Evolutionary conservation across 2,797 vertebrate species (phyloP), one percentile per base, ranked within the genome.

Genomic region (Halcyon badia): DNA sequence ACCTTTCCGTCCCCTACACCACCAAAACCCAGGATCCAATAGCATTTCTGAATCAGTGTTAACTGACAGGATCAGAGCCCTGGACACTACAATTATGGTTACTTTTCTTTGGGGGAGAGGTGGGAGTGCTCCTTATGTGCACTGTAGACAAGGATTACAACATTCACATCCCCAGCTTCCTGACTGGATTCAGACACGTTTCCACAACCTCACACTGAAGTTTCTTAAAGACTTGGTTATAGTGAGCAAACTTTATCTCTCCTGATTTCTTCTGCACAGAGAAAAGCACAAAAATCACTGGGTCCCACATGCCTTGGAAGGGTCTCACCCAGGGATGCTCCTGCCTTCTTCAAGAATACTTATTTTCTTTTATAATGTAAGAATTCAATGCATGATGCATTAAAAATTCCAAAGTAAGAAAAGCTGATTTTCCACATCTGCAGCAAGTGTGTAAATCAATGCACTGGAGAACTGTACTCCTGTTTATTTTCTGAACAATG

Each of bases 241-340:
- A 22, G 18, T 7, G 2, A 19, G 11, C 3, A 83, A 30, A 16
- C 13, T 83, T n/a, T 14, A 17, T 6, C 26, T 56, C 57, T 68
- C 8, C 25, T 71, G 20, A 11, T 73, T 15, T 37, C 37, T 46
- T 6, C 14, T 54, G 51, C 21, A 22, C 6, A 72, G 18, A 62
- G 4, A 17, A 56, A 61, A 70, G 2, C 31, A 41, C 6, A 78
- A 75, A 81, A 89, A 15, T 51, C 48, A 15, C 31, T 7, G 10
- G 1, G 3, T 42, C 12, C 4, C 24, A 42, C 5, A 1, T 44
- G 7, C 4, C 20, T 37, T 4, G 4, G 12, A 49, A 11, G 9
- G 2, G 4, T 39, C 13, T 82, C 33, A 68, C 4, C 6, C 13
- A 42, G 9, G 14, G 6, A 69, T 2, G 2, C 2, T 61, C 10